phyloP scores from a whole-genome alignment of 2,113 vertebrate species.

The Nesogale talazaci region DNA sequence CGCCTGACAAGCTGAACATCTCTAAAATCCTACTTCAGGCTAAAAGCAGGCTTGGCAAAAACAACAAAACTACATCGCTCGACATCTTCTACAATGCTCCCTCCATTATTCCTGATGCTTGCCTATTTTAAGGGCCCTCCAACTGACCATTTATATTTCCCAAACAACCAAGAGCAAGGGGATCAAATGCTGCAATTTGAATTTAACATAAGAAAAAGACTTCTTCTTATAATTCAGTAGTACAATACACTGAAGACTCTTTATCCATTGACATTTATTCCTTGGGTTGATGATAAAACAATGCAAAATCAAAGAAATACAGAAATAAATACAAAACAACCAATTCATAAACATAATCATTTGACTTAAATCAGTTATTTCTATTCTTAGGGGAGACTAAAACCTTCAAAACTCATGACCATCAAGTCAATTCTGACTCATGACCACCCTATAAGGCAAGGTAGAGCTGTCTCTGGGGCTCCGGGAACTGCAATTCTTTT shows the following conservation, averaged over 20 bases:
- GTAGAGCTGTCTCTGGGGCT: no score
- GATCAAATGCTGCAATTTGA: neutral
- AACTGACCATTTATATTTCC: neutral
- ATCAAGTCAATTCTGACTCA: no score
- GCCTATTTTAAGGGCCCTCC: neutral
- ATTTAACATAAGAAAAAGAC: conserved; percentile 31
- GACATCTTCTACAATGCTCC: neutral
- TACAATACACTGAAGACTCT: neutral
- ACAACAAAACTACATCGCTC: neutral
- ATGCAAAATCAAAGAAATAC: neutral
- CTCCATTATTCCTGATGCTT: neutral
- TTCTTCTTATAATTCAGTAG: neutral
- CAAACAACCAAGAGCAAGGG: neutral
- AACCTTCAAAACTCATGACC: no score
- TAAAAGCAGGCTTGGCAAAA: neutral
- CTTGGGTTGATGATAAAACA: conserved; percentile 16
- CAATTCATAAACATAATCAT: neutral
- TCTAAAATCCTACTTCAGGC: neutral
- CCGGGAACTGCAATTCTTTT: no score
- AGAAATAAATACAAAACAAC: neutral
- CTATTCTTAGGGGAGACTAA: neutral
- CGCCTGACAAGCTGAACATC: neutral
- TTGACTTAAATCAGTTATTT: neutral
- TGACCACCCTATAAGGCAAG: no score
- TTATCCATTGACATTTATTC: neutral